phyloP scores from a whole-genome alignment of 2,113 vertebrate species.

The Plotosus lineatus region DNA sequence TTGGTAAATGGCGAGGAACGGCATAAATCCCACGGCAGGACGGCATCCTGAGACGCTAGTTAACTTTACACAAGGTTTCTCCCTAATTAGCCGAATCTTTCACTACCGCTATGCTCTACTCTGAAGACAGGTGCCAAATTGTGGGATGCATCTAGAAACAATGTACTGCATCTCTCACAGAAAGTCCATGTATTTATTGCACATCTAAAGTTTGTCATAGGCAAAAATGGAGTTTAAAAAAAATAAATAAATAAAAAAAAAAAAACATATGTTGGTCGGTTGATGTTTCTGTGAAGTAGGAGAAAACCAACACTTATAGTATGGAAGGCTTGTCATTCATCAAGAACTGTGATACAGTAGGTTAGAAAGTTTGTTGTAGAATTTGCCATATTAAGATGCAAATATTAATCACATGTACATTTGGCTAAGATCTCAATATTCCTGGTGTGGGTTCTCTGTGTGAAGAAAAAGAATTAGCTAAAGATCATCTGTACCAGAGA shows the following conservation, averaged over 20 bases:
- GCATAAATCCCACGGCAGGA: conserved; percentile 39
- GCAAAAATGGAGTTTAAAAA: not conserved
- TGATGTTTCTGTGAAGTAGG: not conserved
- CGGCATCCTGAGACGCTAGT: conserved; percentile 40
- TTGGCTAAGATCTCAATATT: not conserved
- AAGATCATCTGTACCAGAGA: not conserved
- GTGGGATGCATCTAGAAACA: conserved; percentile 17
- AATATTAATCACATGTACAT: not conserved
- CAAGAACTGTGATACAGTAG: not conserved
- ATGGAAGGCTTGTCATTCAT: not conserved
- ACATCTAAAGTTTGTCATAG: not conserved
- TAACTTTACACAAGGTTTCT: conserved; percentile 53
- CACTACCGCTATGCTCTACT: conserved; percentile 29
- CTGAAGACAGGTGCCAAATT: conserved; percentile 31
- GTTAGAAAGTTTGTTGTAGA: not conserved
- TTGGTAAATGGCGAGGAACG: conserved; percentile 48
- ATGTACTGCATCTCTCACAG: not conserved
- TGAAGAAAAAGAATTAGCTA: not conserved
- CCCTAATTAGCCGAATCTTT: conserved; percentile 25
- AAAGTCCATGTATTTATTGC: not conserved
- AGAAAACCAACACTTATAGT: conserved; percentile 21
- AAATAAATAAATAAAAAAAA: too few species aligned
- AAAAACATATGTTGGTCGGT: not conserved
- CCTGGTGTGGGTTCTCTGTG: not conserved
- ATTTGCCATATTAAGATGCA: not conserved